Base-by-base conservation (phyloP, 2,113 vertebrate genomes). In the Anarrhichthys ocellatus region DNA sequence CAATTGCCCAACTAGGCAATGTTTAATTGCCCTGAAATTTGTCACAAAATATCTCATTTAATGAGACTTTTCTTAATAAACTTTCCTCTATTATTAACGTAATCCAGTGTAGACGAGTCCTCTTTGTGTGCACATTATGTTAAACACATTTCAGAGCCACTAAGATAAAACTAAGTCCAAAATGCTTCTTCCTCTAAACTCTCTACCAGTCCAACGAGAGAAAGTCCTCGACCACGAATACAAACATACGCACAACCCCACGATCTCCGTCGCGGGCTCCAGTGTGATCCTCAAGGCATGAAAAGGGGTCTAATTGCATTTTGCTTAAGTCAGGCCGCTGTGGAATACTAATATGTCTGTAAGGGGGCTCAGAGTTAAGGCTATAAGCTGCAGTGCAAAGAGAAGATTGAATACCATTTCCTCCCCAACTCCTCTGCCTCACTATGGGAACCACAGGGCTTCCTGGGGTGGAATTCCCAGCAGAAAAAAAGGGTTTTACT, bases 361-460 rank as follows among this genome's bases (percentile, higher is more conserved):
- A 40, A 86, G 24, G 73, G 75, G 50, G 46, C 58, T 78, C 42
- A 14, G 76, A 72, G 6, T 65, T 80, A 44, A 63, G 44, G 66
- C 73, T 54, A 20, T 32, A 32, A 15, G 72, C 64, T 24, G 40
- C 13, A 38, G 38, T 59, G 61, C 9, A 36, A 29, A 80, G 36
- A 78, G 83, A 82, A 88, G 50, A 2, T 62, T 9, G n/a, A 80
- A 82, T 77, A 70, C 73, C 78, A 42, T 73, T 84, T 88, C 86
- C 68, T 85, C 34, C 10, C 27, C 32, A 50, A 64, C 82, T 86
- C 83, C 74, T 78, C 36, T 73, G n/a, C 15, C 1, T 87, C 81
- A 14, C 91, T 54, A 85, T 92, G 93, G 88, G 66, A 93, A 91
- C 91, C 67, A 1, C 68, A 1, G 79, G 73, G 80, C 86, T 86